A percentile compares a stretch with the other conserved stretches of the same genome.
Evolutionary conservation across 2,113 vertebrate species (phyloP).

Genomic region (Hippopotamus amphibius): DNA sequence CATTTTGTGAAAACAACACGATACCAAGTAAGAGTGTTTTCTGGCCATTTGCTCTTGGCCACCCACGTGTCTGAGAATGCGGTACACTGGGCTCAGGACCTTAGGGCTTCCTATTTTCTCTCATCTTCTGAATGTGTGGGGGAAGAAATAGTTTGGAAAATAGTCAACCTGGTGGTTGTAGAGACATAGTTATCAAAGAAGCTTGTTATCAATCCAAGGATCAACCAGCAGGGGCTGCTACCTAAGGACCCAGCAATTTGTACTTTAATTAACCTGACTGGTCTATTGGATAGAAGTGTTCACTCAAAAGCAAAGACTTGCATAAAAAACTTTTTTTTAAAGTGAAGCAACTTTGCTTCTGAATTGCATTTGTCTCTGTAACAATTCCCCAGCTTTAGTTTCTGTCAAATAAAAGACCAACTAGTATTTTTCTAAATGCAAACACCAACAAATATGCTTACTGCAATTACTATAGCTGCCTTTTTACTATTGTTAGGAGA

Average conservation of each 20-base stretch:
- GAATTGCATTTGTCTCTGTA: slow-evolving; percentile 80
- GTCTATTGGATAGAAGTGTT: slow-evolving; percentile 19
- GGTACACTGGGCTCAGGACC: background rate
- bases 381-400: slow-evolving; percentile 76
- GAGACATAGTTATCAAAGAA: background rate
- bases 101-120: background rate
- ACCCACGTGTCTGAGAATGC: slow-evolving; percentile 58
- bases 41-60: slow-evolving; percentile 58
- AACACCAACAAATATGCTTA: slow-evolving; percentile 76
- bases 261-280: background rate
- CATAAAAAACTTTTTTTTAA: background rate
- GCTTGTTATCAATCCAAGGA: slow-evolving; percentile 26
- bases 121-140: slow-evolving; percentile 2
- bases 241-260: background rate
- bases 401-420: slow-evolving; percentile 81
- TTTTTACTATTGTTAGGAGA: slow-evolving; percentile 78
- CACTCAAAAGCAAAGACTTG: slow-evolving; percentile 20
- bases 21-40: slow-evolving; percentile 55
- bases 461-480: slow-evolving; percentile 71
- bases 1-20: slow-evolving; percentile 71
- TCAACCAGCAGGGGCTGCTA: background rate
- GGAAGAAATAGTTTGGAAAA: slow-evolving; percentile 51
- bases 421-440: slow-evolving; percentile 82
- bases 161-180: background rate
- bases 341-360: slow-evolving; percentile 72